Evolutionary conservation across 2,797 vertebrate genomes (phyloP), one percentile per base, ranked within the genome.

Genomic region (Clamator glandarius): DNA sequence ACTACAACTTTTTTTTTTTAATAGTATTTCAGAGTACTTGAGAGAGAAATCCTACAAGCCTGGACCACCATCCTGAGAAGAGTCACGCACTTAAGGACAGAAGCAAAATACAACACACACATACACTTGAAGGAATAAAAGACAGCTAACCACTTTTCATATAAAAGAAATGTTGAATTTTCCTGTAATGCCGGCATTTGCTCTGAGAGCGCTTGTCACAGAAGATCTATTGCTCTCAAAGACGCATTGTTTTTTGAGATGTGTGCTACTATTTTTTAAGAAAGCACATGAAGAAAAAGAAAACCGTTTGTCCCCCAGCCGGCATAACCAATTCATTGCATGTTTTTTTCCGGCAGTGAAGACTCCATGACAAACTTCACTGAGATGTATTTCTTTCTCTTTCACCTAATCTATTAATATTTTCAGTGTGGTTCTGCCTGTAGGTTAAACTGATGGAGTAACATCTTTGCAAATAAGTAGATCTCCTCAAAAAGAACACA

Each of bases 101-200:
- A 66, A 87, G 16, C 15, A 87, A 95, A 86, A 87, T 57, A 58
- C 36, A 70, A 36, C 28, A 82, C 39, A 46, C n/a, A 64, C 25
- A n/a, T n/a, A 61, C 48, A 46, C 67, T 92, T 73, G 46, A 86
- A 78, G 50, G 17, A 69, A 88, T 58, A 84, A 91, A 94, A 50
- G 55, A 52, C 31, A 48, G 69, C 35, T 86, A 78, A 94, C 86
- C 58, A 78, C 42, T 91, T 90, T 55, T 80, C 58, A 73, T 29
- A 35, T 48, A 68, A 85, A 74, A 74, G 17, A 24, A 62, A 19
- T 17, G 15, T 72, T 77, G 58, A 93, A 92, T 73, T 81, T 94
- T 79, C 28, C 39, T 87, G 9, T 86, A 87, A 78, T 24, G 23
- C 35, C 68, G 42, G 21, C 39, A 59, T 66, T 91, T 42, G 66